Evolutionary conservation across 2,797 vertebrate species (phyloP).

Genomic region (Hylomyscus alleni): DNA sequence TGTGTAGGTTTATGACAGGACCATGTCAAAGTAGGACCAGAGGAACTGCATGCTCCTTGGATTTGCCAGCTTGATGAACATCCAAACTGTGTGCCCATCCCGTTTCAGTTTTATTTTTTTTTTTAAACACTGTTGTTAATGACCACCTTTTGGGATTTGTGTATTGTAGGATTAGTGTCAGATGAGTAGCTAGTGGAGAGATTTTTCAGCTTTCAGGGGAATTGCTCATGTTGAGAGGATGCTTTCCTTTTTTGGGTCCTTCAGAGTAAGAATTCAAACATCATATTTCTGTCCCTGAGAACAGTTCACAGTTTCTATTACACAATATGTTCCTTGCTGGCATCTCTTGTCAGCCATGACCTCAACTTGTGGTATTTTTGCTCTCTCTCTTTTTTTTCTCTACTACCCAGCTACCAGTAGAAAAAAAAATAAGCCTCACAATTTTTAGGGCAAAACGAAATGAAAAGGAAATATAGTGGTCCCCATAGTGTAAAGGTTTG

Average conservation of each 20-base stretch:
- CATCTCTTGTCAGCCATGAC: constrained; percentile 50
- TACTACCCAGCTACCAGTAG: constrained; percentile 38
- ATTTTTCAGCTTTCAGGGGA: constrained; percentile 11
- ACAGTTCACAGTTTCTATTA: background rate
- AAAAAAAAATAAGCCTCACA: background rate
- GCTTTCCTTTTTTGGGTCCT: background rate
- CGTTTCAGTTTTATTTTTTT: background rate
- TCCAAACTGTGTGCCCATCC: background rate
- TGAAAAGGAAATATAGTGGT: constrained; percentile 31
- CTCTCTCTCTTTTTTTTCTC: constrained; percentile 45
- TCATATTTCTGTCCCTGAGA: constrained; percentile 6
- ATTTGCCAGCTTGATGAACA: background rate
- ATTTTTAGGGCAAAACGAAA: constrained; percentile 63
- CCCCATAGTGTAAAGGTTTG: background rate
- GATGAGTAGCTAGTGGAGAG: background rate
- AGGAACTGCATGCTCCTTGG: background rate
- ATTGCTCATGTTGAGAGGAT: background rate
- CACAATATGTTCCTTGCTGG: constrained; percentile 3
- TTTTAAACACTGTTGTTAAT: background rate
- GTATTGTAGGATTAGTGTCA: background rate
- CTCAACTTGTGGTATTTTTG: constrained; percentile 15
- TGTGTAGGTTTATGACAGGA: background rate
- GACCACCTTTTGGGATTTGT: background rate
- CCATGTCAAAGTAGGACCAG: background rate
- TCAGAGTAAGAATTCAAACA: constrained; percentile 18